Base-by-base conservation (phyloP, 2,888 invertebrate species). In the Phytoseiulus persimilis region DNA sequence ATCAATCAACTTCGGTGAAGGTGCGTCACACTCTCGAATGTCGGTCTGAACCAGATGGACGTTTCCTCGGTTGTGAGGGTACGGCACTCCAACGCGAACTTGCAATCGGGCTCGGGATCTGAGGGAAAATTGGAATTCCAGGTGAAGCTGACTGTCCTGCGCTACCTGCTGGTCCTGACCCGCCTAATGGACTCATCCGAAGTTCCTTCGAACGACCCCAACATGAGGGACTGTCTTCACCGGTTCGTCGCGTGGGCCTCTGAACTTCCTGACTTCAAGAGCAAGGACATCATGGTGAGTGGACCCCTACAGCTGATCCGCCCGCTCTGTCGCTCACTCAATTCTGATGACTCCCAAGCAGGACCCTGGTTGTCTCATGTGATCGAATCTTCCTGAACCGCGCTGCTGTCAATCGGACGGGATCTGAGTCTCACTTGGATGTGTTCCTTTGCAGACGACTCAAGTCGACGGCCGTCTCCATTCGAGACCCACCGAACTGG, bases 141-240 rank as follows among this genome's bases (percentile, higher is more conserved):
- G 93, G 94, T 94, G 90, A 94, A 94, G 92, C 92, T 93, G 87
- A 93, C 93, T 89, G 92, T 94, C 90, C 92, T 94, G 90, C 93
- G 93, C 90, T 94, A 94, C 92, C 91, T 94, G 90, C 92, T 92
- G 90, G 92, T 92, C 2, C 91, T 94, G 32, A 92, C 93, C 23
- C 91, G 91, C 83, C 91, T 92, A 32, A 93, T 94, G 93, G 93
- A 93, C 83, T 92, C 93, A 32, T 87, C 87, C 39, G 87, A 87
- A 45, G 45, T 87, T 39, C 87, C 87, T 9, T 33, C 87, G 5
- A 87, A 87, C 45, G 87, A 87, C n/a, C 87, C 87, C 28, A 87
- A 87, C 87, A 87, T 87, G 87, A n/a, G 87, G n/a, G 87, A 33
- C 32, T 87, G 87, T 45, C 45, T 87, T 28, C 87, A 87, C 87